Conservation (phyloP, 1,140 invertebrate genomes). For the Pogonomyrmex barbatus region DNA sequence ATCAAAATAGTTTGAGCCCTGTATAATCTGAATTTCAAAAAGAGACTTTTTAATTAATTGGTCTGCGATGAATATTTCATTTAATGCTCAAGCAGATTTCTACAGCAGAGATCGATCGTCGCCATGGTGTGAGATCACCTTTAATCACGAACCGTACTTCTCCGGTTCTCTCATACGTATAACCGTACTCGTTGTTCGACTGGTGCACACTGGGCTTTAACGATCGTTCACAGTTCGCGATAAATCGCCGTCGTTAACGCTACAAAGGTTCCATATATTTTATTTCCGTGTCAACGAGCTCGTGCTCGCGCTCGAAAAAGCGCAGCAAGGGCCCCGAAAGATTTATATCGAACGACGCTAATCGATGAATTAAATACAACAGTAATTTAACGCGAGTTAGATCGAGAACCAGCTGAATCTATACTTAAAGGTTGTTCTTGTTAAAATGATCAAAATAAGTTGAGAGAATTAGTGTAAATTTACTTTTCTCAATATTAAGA, state of each 20-base stretch:
- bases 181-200: conserved; percentile 58
- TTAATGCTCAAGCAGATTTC: conserved; percentile 7
- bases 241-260: conserved; percentile 69
- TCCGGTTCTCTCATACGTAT: conserved; percentile 11
- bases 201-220: conserved; percentile 43
- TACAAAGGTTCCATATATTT: conserved; percentile 40
- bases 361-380: conserved; percentile 6
- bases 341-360: conserved; percentile 29
- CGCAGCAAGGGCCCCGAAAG: background rate
- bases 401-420: background rate
- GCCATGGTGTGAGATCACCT: conserved; percentile 51
- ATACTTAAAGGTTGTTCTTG: background rate
- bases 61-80: background rate
- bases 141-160: conserved; percentile 55
- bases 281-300: conserved; percentile 37
- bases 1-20: background rate
- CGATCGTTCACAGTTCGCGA: conserved; percentile 72
- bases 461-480: too few relatives aligned
- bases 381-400: background rate
- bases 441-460: too few relatives aligned
- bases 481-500: too few relatives aligned
- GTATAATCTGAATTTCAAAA: background rate
- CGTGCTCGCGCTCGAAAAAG: conserved; percentile 14
- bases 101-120: background rate
- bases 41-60: background rate